A percentile compares a stretch with the other conserved stretches of the same genome.
Evolutionary conservation across 1,140 invertebrate genomes (phyloP).

Genomic region (Lepeophtheirus salmonis): DNA sequence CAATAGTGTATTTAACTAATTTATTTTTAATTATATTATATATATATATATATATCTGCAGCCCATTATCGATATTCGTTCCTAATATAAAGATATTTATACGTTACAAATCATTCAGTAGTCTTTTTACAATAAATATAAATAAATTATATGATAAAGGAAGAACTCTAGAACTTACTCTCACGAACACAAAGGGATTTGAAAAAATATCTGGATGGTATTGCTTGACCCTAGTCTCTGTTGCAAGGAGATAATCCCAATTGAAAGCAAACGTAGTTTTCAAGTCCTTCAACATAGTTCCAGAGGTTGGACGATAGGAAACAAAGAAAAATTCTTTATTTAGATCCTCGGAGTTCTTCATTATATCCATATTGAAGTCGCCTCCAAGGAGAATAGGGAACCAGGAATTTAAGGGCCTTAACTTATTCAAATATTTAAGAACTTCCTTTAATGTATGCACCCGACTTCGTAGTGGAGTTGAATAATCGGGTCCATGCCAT

Average conservation of each 20-base stretch:
- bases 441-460: background rate
- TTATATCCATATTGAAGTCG: slow-evolving; percentile 10
- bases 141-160: background rate
- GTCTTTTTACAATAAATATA: background rate
- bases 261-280: slow-evolving; percentile 1
- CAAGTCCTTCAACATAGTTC: background rate
- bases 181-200: background rate
- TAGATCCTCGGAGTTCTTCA: background rate
- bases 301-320: background rate
- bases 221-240: slow-evolving; percentile 6
- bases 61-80: too few species aligned
- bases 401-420: background rate
- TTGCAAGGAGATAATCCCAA: background rate
- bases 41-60: slow-evolving; percentile 1
- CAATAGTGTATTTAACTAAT: too few species aligned
- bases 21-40: background rate
- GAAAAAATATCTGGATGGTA: slow-evolving; percentile 10
- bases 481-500: slow-evolving; percentile 9
- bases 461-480: background rate
- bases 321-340: background rate
- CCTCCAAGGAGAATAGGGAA: slow-evolving; percentile 8
- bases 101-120: background rate
- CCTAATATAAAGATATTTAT: background rate
- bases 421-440: background rate
- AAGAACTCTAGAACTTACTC: background rate